These are phyloP conservation scores for Drosophila mauritiana DNA, from an alignment of 1,140 invertebrate species.

Conservation along the genomic window DNA sequence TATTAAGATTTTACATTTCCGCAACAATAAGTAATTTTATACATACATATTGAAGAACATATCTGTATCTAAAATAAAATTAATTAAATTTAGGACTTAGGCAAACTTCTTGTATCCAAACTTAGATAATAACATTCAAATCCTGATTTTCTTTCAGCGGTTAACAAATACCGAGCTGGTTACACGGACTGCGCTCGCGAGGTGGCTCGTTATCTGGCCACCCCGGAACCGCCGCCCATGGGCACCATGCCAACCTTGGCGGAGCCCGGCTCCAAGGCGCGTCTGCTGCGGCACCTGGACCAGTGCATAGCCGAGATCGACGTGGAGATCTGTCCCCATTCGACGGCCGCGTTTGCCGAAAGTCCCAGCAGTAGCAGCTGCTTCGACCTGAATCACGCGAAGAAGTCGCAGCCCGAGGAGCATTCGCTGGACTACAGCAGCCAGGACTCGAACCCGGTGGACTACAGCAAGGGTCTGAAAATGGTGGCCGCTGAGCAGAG, in stretches of 20 bases:
- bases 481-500: conserved; percentile 49
- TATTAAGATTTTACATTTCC: too few species aligned
- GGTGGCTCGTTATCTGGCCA: conserved; percentile 88
- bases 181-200: conserved; percentile 93
- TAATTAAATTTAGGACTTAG: neutral
- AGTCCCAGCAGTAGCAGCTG: conserved; percentile 77
- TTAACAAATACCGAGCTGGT: conserved; percentile 88
- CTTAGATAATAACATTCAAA: neutral
- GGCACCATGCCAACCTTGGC: conserved; percentile 87
- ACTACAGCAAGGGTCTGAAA: conserved; percentile 79
- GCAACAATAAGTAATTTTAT: too few species aligned
- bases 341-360: conserved; percentile 63
- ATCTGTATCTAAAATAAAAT: too few species aligned
- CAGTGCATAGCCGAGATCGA: conserved; percentile 90
- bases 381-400: conserved; percentile 57
- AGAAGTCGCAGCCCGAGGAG: conserved; percentile 66
- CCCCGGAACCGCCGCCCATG: conserved; percentile 87
- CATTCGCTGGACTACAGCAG: conserved; percentile 82
- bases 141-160: conserved; percentile 80
- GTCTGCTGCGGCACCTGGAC: conserved; percentile 89
- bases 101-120: neutral
- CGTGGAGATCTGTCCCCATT: conserved; percentile 87
- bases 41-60: too few species aligned
- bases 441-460: conserved; percentile 82
- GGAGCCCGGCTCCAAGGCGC: conserved; percentile 89